Evolutionary conservation across 2,797 vertebrate genomes (phyloP), one percentile per base, ranked within the genome.

Genomic region (Morelia viridis): DNA sequence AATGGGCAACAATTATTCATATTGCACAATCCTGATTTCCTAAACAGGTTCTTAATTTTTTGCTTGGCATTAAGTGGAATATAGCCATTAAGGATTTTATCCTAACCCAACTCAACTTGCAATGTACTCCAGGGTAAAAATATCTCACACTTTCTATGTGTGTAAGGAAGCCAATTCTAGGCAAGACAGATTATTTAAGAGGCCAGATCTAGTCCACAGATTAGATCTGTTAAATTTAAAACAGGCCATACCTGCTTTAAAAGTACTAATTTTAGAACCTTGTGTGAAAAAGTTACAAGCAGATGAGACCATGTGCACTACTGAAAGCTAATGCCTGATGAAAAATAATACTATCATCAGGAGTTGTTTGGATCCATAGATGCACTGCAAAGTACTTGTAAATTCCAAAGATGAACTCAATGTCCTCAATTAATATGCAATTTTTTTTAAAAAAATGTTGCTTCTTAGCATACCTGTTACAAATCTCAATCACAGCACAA

Each of bases 271-370:
- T 90, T 92, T 92, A 92, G 85, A 92, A 83, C 17, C n/a, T 64
- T 92, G 65, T 83, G 58, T 92, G 90, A 62, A 87, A 90, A 92
- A 64, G 58, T 83, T 90, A 62, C 31, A 90, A 87, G 85, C 85
- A 64, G 65, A 90, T n/a, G 84, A 87, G 10, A 50, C 46, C 89
- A 68, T 56, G 64, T 19, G 64, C 35, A 92, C 28, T 61, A 60
- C 65, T 88, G 92, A 90, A 92, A 92, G 60, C 68, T 65, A 92
- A 90, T 90, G 58, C 85, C 89, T 80, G 24, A 24, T 90, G 84
- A 87, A 92, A 92, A 92, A 90, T 90, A 90, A 92, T 87, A 87
- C 89, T 24, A 87, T 56, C 68, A 41, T 57, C 65, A 92, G 84
- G 92, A 90, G 84, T 62, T 92, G 65, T 68, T 60, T 62, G 64